Evolutionary conservation across 1,140 invertebrate genomes (phyloP), one percentile per base, ranked within the genome.

Genomic region (Calliopsis andreniformis): DNA sequence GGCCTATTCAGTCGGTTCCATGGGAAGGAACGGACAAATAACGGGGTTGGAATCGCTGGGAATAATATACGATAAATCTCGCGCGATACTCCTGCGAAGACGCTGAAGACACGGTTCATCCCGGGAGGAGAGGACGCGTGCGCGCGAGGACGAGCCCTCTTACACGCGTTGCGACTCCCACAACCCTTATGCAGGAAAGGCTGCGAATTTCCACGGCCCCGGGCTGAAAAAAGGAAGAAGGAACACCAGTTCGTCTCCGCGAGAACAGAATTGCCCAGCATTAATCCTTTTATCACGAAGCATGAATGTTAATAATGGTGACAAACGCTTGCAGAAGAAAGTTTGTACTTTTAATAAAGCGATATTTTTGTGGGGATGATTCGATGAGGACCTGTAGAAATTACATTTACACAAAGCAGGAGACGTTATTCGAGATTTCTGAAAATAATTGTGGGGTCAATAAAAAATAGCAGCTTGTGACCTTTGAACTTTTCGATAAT

Each of bases 221-320:
- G 18, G 39, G 32, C 7, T 7, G n/a, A 2, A 20, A 10, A 2
- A 14, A n/a, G 42, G 18, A 45, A 43, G 18, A 8, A 68, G 49
- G 10, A 66, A 35, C n/a, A 32, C 3, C 20, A 7, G 28, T 20
- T 16, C 18, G 25, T 64, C 43, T 14, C 62, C 18, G 47, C n/a
- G 47, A 10, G 35, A 49, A 49, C 47, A 32, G 43, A 59, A 59
- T n/a, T 14, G 28, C 55, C 20, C n/a, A 18, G n/a, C 28, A 70
- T 70, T 70, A 70, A 70, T 70, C 55, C 39, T 59, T 70, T 70
- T 70, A 70, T 70, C 67, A 39, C 39, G 32, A n/a, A 32, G 67
- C 67, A 59, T 70, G 42, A 70, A 70, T 35, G 67, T 70, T 70
- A 32, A 39, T 18, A 47, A 59, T 43, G 20, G 42, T 59, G 55